Percentiles rank a stretch among this genome's conserved stretches.
Evolutionary conservation across 2,113 vertebrate species (phyloP).

Genomic region (Hiodon alosoides): DNA sequence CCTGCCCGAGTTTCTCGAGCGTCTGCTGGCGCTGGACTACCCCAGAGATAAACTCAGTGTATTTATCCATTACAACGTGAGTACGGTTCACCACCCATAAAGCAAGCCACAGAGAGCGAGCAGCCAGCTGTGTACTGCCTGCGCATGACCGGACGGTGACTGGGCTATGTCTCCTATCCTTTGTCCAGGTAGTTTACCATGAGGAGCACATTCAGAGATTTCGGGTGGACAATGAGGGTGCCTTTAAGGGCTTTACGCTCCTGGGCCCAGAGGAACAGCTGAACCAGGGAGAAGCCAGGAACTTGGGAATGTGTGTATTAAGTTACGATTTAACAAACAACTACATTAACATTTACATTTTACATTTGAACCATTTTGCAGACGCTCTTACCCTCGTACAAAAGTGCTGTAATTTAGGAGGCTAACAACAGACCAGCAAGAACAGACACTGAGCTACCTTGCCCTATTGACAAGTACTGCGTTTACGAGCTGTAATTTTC

Average conservation of each 20-base stretch:
- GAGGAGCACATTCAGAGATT: conserved; percentile 91
- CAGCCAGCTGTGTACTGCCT: background rate
- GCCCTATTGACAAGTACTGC: background rate
- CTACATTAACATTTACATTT: no score
- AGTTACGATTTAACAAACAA: background rate
- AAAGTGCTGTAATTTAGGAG: background rate
- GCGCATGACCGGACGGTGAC: background rate
- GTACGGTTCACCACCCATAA: conserved; percentile 39
- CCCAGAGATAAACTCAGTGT: conserved; percentile 77
- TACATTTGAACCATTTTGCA: background rate
- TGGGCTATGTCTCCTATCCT: conserved; percentile 14
- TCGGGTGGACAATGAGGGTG: conserved; percentile 79
- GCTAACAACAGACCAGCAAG: background rate
- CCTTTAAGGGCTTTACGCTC: conserved; percentile 79
- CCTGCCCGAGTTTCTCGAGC: conserved; percentile 83
- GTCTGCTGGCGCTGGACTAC: conserved; percentile 78
- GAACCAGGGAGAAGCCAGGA: conserved; percentile 89
- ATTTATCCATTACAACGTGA: conserved; percentile 92
- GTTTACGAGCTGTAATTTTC: background rate
- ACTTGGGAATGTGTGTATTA: conserved; percentile 87
- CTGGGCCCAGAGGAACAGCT: conserved; percentile 90
- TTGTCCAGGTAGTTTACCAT: conserved; percentile 88
- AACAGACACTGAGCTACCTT: background rate
- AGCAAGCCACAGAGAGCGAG: no score
- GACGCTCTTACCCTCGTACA: background rate